Evolutionary conservation across 1,140 invertebrate species (phyloP), one percentile per base, ranked within the genome.

Genomic region (Heliconius melpomene): DNA sequence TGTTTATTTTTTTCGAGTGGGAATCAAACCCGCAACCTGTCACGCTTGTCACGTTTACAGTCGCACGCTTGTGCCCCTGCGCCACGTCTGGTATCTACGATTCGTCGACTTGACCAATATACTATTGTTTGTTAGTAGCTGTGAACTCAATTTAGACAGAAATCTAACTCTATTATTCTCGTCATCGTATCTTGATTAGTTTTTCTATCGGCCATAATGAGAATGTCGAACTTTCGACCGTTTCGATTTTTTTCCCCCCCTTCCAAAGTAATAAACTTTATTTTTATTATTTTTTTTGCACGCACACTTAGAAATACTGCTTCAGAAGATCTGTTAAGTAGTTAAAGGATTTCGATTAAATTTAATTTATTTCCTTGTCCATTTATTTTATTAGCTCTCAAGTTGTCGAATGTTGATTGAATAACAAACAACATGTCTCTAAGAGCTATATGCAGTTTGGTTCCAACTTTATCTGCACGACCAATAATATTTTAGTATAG

Each of bases 131-230:
- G 46, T 13, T 81, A 73, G 57, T 83, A 79, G 54, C 74, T 81
- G 76, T 74, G 57, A 79, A 79, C 57, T 78, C 78, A 83, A 79
- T 83, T 87, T 85, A 78, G 73, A 81, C 80, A 81, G 76, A 84
- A 83, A 84, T 82, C 81, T 82, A 74, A 36, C 81, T 81, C 82
- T 79, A 84, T 86, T 85, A 84, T 85, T 86, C 75, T 79, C 75
- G 72, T 84, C 73, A 79, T 81, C 74, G 82, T 83, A 82, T 83
- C 80, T 84, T 86, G 84, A 88, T 89, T 75, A 82, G 85, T 84
- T 87, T 82, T 81, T 84, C 84, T 83, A 70, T 77, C 77, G 60
- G 60, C n/a, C 83, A 81, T 86, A 88, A 88, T 89, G 86, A 87
- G 87, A 85, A 85, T 84, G 83, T 84, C 77, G 66, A 84, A 87